These are phyloP conservation scores for Cyclopterus lumpus DNA, from an alignment of 2,797 vertebrate species.

Conservation along the genomic window DNA sequence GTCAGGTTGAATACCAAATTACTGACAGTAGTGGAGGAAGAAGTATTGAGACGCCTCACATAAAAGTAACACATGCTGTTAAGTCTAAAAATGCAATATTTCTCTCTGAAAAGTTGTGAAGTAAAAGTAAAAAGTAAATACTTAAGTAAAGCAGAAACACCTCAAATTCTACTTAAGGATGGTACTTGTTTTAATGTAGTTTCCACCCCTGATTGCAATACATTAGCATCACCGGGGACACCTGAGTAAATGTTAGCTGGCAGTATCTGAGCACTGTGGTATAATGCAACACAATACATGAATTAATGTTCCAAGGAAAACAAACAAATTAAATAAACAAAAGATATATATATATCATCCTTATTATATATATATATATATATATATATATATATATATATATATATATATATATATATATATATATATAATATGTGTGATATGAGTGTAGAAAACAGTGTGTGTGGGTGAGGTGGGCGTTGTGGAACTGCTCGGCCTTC, in stretches of 20 bases:
- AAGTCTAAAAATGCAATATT: neutral
- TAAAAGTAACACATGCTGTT: neutral
- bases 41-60: neutral
- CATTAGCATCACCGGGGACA: neutral
- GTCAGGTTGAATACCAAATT: neutral
- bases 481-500: slow-evolving; percentile 49
- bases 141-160: neutral
- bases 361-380: too few relatives aligned
- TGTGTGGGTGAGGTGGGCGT: slow-evolving; percentile 49
- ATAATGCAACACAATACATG: too few relatives aligned
- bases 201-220: neutral
- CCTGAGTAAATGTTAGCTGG: neutral
- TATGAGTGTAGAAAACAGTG: neutral
- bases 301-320: too few relatives aligned
- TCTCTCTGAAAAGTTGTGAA: neutral
- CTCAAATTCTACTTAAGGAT: neutral
- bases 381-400: too few relatives aligned
- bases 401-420: too few relatives aligned
- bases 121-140: neutral
- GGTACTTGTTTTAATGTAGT: neutral
- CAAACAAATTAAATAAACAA: too few relatives aligned
- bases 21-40: neutral
- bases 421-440: neutral
- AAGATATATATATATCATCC: too few relatives aligned
- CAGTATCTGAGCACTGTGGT: neutral